These are phyloP conservation scores for Agriotes lineatus DNA, from an alignment of 2,888 invertebrate species.

Conservation along the genomic window DNA sequence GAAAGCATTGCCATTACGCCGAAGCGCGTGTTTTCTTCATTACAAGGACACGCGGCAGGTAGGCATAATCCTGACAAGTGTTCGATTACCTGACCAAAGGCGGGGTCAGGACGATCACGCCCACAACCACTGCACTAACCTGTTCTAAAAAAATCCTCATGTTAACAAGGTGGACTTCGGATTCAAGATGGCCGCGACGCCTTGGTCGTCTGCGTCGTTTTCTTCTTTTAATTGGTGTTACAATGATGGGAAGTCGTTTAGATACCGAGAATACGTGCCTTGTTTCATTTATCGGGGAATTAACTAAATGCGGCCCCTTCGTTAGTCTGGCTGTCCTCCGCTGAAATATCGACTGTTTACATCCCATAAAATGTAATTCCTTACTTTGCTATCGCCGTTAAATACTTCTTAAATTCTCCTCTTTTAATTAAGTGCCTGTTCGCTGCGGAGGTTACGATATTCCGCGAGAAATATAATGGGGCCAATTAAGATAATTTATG, in stretches of 20 bases:
- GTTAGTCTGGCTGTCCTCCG: constrained; percentile 41
- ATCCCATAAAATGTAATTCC: constrained; percentile 45
- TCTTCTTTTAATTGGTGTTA: constrained; percentile 64
- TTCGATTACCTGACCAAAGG: constrained; percentile 61
- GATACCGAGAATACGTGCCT: constrained; percentile 62
- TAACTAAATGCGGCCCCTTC: constrained; percentile 51
- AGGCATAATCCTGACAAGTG: constrained; percentile 58
- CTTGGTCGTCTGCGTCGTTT: constrained; percentile 60
- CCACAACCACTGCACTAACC: constrained; percentile 61
- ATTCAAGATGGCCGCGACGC: constrained; percentile 65
- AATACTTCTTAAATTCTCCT: constrained; percentile 40
- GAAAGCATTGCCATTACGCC: constrained; percentile 46
- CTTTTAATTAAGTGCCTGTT: constrained; percentile 38
- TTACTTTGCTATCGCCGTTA: constrained; percentile 41
- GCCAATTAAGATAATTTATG: constrained; percentile 23
- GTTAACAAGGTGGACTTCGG: constrained; percentile 63
- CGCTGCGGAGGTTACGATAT: constrained; percentile 11
- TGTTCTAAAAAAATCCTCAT: constrained; percentile 63
- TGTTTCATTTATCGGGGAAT: constrained; percentile 63
- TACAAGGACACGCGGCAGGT: constrained; percentile 57
- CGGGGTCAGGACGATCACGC: constrained; percentile 58
- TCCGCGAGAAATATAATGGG: constrained; percentile 22
- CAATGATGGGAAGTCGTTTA: constrained; percentile 64
- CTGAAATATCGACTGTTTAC: constrained; percentile 46
- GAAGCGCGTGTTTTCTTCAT: constrained; percentile 54